Evolutionary conservation across 2,888 invertebrate genomes (phyloP).

Genomic region (Adelognathus sp.): DNA sequence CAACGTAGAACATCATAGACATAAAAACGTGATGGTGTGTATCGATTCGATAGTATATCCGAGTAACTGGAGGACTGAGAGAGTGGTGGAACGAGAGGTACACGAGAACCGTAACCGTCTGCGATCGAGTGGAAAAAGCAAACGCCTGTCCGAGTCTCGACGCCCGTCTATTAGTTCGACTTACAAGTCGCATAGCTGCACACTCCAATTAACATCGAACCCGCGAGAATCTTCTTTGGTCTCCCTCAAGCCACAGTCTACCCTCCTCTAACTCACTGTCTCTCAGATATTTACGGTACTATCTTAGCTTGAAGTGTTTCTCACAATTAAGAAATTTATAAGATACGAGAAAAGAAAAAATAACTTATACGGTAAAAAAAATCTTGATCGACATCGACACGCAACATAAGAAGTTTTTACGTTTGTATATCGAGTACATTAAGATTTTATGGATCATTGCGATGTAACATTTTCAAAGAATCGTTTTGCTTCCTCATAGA

Average conservation of each 20-base stretch:
- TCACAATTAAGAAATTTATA: no score
- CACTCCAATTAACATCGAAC: slow-evolving; percentile 3
- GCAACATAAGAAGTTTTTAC: no score
- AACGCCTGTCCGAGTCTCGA: neutral
- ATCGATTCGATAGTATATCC: slow-evolving; percentile 4
- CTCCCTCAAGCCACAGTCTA: neutral
- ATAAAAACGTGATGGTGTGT: neutral
- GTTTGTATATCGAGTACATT: no score
- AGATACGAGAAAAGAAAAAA: no score
- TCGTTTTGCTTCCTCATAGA: neutral
- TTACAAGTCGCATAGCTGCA: slow-evolving; percentile 6
- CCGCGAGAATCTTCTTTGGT: neutral
- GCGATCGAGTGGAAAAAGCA: slow-evolving; percentile 3
- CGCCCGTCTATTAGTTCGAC: neutral
- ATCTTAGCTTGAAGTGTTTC: no score
- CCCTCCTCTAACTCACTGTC: neutral
- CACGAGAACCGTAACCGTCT: slow-evolving; percentile 5
- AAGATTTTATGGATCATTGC: no score
- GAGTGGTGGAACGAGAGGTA: neutral
- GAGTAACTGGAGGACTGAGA: neutral
- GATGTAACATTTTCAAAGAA: no score
- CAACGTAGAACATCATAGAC: neutral
- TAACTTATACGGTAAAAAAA: neutral
- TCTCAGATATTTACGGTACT: no score
- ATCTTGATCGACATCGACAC: neutral